phyloP scores from a whole-genome alignment of 2,888 invertebrate genomes.

The Hylaea fasciaria region DNA sequence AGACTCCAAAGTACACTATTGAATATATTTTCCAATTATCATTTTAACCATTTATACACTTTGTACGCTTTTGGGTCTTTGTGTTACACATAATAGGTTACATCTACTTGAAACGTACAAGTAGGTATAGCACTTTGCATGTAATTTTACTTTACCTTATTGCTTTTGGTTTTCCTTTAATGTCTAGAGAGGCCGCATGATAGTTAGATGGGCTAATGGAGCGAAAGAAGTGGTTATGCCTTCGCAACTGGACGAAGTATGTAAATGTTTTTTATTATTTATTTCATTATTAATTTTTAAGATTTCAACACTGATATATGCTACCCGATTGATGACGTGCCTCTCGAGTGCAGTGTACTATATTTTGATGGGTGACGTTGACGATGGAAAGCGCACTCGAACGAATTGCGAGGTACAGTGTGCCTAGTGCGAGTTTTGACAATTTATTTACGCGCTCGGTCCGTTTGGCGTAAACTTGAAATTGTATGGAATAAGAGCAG shows the following conservation, averaged over 20 bases:
- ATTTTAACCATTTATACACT: background rate
- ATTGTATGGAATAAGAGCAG: too few relatives aligned
- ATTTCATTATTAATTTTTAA: slow-evolving; percentile 44
- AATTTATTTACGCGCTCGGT: too few relatives aligned
- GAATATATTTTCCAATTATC: too few relatives aligned
- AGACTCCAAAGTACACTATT: too few relatives aligned
- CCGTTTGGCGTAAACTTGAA: too few relatives aligned
- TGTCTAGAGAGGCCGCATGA: slow-evolving; percentile 81
- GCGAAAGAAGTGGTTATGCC: slow-evolving; percentile 81
- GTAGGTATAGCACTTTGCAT: slow-evolving; percentile 59
- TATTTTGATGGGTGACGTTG: background rate
- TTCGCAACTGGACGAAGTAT: slow-evolving; percentile 81
- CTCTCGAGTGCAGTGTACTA: background rate
- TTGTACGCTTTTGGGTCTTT: background rate
- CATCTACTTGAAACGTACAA: slow-evolving; percentile 12
- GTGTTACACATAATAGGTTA: background rate
- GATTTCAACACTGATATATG: slow-evolving; percentile 5
- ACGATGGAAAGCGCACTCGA: background rate
- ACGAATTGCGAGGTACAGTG: too few relatives aligned
- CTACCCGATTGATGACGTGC: slow-evolving; percentile 6
- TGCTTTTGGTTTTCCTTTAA: slow-evolving; percentile 70
- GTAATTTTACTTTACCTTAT: slow-evolving; percentile 69
- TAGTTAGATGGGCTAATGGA: slow-evolving; percentile 83
- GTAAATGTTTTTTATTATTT: slow-evolving; percentile 62
- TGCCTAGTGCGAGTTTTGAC: too few relatives aligned